Percentiles rank a stretch among this genome's conserved stretches.
Evolutionary conservation across 2,113 vertebrate genomes (phyloP).

Genomic region (Marmota monax): DNA sequence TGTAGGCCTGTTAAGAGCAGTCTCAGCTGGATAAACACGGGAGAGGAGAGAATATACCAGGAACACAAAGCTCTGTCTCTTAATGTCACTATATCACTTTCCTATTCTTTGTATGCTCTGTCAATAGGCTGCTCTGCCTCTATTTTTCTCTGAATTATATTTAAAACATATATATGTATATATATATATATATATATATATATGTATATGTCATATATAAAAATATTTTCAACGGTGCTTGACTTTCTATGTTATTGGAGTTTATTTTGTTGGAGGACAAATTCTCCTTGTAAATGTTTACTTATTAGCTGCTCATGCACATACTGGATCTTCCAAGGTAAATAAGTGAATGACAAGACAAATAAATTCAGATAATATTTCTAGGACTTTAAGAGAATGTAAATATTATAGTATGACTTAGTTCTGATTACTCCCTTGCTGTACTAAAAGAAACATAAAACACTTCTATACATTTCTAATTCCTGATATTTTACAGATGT

Average conservation of each 20-base stretch:
- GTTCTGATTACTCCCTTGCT: not conserved
- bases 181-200: too few species aligned
- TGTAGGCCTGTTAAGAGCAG: not conserved
- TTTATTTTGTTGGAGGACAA: not conserved
- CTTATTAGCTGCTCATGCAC: not conserved
- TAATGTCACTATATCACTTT: not conserved
- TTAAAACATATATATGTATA: not conserved
- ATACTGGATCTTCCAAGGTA: not conserved
- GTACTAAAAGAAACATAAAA: not conserved
- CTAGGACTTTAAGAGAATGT: not conserved
- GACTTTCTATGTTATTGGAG: not conserved
- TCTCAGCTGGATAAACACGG: not conserved
- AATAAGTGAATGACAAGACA: not conserved
- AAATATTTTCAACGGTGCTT: not conserved
- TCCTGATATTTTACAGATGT: not conserved
- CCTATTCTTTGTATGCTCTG: not conserved
- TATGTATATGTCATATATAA: not conserved
- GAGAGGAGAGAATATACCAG: not conserved
- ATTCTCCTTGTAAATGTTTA: not conserved
- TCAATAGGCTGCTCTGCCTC: not conserved
- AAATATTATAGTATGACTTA: not conserved
- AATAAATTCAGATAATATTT: not conserved
- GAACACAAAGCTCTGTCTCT: not conserved
- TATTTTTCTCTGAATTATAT: not conserved
- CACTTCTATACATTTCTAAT: not conserved